Base-by-base conservation (phyloP, 2,797 vertebrate genomes). In the Euphonia xanthogaster region DNA sequence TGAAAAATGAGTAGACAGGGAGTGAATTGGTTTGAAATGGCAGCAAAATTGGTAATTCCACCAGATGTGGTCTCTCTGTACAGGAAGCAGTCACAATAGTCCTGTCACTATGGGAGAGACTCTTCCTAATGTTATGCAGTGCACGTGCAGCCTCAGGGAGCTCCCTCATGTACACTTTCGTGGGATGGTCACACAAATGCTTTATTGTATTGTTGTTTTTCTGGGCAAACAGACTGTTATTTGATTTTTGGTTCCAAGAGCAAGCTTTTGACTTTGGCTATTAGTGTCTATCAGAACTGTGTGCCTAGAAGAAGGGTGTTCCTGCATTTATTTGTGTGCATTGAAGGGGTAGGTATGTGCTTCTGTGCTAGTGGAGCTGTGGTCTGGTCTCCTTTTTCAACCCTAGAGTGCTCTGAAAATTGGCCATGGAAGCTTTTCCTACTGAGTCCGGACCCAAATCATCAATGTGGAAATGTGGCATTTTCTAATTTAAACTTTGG, bases 191-290 rank as follows among this genome's bases (percentile, higher is more conserved):
- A 12, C 0, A 6, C 12, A 14, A 80, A 71, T 48, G 15, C n/a
- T 84, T 83, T 82, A 44, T 72, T 79, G n/a, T 62, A 48, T 35
- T 66, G 73, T 57, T 93, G 82, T 74, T 97, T 96, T 45, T 94
- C 86, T 76, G 47, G 13, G 68, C 33, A 90, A 94, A 94, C 14
- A 93, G 65, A 39, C 7, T 85, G 44, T 68, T 94, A 47, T 42
- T 93, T 77, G 84, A 76, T 60, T 81, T 94, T 88, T 83, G 53
- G 13, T 90, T 80, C 66, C 40, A 78, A 58, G 27, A 93, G 53
- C 63, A 91, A 77, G 79, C 37, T 91, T 93, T 33, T 88, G 44
- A 39, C 60, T 77, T 54, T 13, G 39, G 39, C 30, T 35, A 1
- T n/a, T 53, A 50, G 21, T 2, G 13, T 71, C 68, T 88, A n/a